Percentiles rank a stretch among this genome's conserved stretches.
Evolutionary conservation across 2,113 vertebrate species (phyloP).

Genomic region (Hemicordylus capensis): DNA sequence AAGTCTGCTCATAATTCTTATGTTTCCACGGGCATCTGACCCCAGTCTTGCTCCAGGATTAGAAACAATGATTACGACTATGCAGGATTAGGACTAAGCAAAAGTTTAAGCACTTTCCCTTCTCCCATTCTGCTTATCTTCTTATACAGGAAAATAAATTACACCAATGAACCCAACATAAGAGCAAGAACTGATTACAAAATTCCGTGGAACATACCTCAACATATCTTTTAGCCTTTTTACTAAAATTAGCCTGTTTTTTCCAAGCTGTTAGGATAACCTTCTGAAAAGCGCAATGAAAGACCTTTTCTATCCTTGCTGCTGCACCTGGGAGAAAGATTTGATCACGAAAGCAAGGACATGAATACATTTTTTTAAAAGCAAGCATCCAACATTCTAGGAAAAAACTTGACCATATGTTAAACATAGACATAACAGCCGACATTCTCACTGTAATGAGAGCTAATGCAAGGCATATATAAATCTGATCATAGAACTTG

Average conservation of each 20-base stretch:
- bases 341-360: background rate
- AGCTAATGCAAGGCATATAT: no score
- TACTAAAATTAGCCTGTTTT: conserved; percentile 23
- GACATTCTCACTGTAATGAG: background rate
- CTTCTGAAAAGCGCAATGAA: conserved; percentile 32
- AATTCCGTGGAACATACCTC: conserved; percentile 45
- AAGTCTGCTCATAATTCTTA: no score
- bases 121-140: background rate
- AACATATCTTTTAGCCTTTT: conserved; percentile 52
- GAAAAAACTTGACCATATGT: no score
- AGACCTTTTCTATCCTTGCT: conserved; percentile 41
- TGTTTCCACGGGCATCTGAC: no score
- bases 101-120: no score
- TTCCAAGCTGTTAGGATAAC: conserved; percentile 53
- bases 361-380: no score
- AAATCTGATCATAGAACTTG: no score
- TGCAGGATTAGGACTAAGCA: background rate
- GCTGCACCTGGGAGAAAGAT: conserved; percentile 48
- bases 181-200: background rate
- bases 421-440: no score
- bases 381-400: no score
- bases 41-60: no score
- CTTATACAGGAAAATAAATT: background rate
- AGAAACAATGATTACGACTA: no score
- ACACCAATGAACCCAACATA: background rate